Percentiles rank a stretch among this genome's conserved stretches.
Conservation (phyloP, 2,888 invertebrate genomes). For the Dynastes maya region DNA sequence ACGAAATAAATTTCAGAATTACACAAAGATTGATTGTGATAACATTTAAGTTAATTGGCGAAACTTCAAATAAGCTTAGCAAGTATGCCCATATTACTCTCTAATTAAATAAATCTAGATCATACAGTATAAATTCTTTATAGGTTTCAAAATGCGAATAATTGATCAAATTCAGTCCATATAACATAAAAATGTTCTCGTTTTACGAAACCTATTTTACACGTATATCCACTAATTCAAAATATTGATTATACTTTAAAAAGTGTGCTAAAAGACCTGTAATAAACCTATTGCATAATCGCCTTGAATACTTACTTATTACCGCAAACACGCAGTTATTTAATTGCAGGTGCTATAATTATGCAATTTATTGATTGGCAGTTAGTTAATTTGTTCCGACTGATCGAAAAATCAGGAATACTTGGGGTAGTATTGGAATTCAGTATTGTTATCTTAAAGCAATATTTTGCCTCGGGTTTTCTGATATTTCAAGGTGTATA, state of each 20-base stretch:
- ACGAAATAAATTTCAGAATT: no score
- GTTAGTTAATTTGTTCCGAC: constrained; percentile 6
- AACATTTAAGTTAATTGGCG: no score
- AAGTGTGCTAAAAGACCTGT: background rate
- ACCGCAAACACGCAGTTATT: constrained; percentile 5
- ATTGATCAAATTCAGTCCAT: background rate
- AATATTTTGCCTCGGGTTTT: no score
- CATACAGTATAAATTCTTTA: background rate
- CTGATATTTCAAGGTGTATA: no score
- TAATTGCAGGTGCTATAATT: constrained; percentile 13
- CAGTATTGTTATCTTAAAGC: no score
- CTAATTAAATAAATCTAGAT: background rate
- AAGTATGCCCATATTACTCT: no score
- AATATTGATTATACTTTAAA: background rate
- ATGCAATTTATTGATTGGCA: constrained; percentile 9
- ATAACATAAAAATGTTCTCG: background rate
- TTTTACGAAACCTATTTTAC: background rate
- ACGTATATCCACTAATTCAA: background rate
- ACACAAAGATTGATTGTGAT: no score
- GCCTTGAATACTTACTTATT: background rate
- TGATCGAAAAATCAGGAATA: background rate
- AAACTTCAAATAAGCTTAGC: no score
- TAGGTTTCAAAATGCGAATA: background rate
- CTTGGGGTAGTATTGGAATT: background rate
- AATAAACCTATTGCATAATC: constrained; percentile 10